These are phyloP conservation scores for Oreochromis mossambicus DNA, from an alignment of 2,797 vertebrate genomes.

Conservation along the genomic window DNA sequence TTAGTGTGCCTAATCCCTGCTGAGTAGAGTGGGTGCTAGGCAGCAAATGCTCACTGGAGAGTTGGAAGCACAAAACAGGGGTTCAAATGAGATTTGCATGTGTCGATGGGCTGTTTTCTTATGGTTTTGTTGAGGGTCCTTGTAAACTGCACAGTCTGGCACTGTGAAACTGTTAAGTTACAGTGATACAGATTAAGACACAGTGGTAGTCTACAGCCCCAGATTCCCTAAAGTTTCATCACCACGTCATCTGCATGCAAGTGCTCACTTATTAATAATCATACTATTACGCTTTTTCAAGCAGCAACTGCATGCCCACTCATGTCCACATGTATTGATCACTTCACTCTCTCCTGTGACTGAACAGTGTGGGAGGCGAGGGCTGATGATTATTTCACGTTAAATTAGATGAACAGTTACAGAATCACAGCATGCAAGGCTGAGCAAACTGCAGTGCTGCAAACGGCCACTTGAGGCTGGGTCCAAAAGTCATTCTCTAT, in stretches of 20 bases:
- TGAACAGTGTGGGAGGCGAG: neutral
- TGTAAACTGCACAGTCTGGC: neutral
- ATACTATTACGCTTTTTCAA: neutral
- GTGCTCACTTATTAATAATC: neutral
- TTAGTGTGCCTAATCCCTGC: constrained; percentile 69
- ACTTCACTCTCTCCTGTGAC: neutral
- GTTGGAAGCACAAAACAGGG: constrained; percentile 48
- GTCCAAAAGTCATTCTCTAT: neutral
- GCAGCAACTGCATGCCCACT: neutral
- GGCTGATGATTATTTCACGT: neutral
- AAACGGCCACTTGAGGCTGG: neutral
- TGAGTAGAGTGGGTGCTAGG: constrained; percentile 73
- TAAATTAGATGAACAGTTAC: neutral
- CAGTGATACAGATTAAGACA: neutral
- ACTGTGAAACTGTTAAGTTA: neutral
- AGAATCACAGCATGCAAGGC: neutral
- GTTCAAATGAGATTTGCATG: constrained; percentile 22
- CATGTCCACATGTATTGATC: neutral
- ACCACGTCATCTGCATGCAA: neutral
- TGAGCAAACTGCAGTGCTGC: neutral
- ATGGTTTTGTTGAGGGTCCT: neutral
- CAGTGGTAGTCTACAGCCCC: neutral
- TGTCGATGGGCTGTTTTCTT: neutral
- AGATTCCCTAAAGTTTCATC: neutral
- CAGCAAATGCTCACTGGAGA: constrained; percentile 67